phyloP scores from a whole-genome alignment of 1,140 invertebrate genomes.

The Agrypnia vestita region DNA sequence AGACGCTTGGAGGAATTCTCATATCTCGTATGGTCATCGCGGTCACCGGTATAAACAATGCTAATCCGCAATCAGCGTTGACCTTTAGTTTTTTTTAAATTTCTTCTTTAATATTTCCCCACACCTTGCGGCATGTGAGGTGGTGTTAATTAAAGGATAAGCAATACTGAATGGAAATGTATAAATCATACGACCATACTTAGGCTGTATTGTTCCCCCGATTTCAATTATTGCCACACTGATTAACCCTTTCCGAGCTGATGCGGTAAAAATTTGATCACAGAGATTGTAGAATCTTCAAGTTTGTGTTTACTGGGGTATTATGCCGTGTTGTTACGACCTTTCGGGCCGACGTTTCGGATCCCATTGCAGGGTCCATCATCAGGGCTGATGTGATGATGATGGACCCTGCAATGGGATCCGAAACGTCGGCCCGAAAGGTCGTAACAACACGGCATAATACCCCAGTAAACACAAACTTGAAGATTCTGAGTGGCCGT shows the following conservation, averaged over 20 bases:
- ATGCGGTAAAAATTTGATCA: no score
- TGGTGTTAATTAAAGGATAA: not conserved
- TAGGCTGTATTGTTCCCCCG: not conserved
- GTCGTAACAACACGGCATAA: no score
- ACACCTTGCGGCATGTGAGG: not conserved
- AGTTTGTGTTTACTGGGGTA: no score
- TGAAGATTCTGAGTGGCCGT: no score
- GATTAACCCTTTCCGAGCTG: not conserved
- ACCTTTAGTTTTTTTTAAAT: not conserved
- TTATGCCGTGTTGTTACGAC: no score
- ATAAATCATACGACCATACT: not conserved
- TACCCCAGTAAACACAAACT: no score
- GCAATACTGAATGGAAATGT: not conserved
- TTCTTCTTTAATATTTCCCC: not conserved
- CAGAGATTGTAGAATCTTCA: no score
- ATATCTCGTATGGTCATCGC: not conserved
- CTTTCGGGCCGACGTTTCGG: no score
- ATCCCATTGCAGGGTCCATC: no score
- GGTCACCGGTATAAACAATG: not conserved
- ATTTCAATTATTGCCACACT: not conserved
- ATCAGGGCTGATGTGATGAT: no score
- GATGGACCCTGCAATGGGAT: no score
- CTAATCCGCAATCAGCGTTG: not conserved
- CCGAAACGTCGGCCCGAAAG: no score
- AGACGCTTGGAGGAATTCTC: not conserved